Conservation (phyloP, 2,888 invertebrate species). For the Limnephilus marmoratus region DNA sequence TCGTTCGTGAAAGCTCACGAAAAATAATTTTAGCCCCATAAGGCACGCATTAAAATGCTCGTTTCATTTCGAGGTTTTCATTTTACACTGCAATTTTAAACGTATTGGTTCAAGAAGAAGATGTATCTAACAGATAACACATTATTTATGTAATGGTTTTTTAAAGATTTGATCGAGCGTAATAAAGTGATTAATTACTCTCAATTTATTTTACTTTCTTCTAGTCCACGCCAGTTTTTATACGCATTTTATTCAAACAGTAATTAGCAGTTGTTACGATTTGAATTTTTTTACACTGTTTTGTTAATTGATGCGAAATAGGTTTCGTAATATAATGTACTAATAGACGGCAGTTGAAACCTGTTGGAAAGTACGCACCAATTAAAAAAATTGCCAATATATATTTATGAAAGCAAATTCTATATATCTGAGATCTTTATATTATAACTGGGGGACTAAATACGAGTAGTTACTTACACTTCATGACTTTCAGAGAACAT, state of each 20-base stretch:
- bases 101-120: not conserved
- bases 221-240: not conserved
- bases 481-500: no score
- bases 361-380: not conserved
- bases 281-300: not conserved
- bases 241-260: not conserved
- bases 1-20: no score
- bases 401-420: no score
- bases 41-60: no score
- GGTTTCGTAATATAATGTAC: not conserved
- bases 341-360: not conserved
- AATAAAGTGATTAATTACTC: not conserved
- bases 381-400: not conserved
- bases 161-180: not conserved
- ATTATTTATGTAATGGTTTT: not conserved
- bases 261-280: not conserved
- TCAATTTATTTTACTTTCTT: conserved; percentile 2
- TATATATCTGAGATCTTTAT: no score
- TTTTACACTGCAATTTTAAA: no score
- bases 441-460: no score
- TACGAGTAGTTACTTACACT: no score
- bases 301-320: not conserved
- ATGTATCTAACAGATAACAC: not conserved
- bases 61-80: no score
- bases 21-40: not conserved